Conservation (phyloP, 1,140 invertebrate species). For the Ctenoplectra terminalis region DNA sequence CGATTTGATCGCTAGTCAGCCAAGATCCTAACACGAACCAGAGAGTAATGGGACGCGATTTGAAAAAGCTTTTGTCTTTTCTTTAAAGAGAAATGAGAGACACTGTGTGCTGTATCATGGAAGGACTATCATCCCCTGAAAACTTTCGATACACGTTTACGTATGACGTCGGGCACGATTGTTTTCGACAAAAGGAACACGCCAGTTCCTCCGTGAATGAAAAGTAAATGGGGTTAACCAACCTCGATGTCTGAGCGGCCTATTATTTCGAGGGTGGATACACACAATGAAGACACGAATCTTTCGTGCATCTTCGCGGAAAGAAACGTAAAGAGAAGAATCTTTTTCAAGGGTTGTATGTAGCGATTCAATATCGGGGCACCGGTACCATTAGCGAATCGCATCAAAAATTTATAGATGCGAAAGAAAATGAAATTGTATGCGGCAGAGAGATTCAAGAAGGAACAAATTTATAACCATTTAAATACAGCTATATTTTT, state of each 20-base stretch:
- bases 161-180: conserved; percentile 47
- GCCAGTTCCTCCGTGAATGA: conserved; percentile 55
- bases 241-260: conserved; percentile 51
- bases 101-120: conserved; percentile 36
- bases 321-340: conserved; percentile 29
- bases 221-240: conserved; percentile 70
- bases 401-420: not conserved
- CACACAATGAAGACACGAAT: conserved; percentile 56
- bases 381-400: not conserved
- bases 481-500: not conserved
- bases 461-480: conserved; percentile 2
- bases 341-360: not conserved
- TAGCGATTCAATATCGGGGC: conserved; percentile 16
- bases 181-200: conserved; percentile 67
- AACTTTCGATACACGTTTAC: conserved; percentile 53
- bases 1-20: conserved; percentile 72
- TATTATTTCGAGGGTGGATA: conserved; percentile 66
- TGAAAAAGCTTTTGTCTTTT: not conserved
- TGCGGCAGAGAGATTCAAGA: not conserved
- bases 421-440: not conserved
- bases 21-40: conserved; percentile 20
- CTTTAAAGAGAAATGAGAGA: conserved; percentile 25
- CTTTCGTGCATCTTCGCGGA: conserved; percentile 47
- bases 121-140: not conserved
- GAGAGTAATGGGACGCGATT: conserved; percentile 31